These are phyloP conservation scores for Scolopax bukidnonensis DNA, from an alignment of 2,797 vertebrate genomes.

Conservation along the genomic window DNA sequence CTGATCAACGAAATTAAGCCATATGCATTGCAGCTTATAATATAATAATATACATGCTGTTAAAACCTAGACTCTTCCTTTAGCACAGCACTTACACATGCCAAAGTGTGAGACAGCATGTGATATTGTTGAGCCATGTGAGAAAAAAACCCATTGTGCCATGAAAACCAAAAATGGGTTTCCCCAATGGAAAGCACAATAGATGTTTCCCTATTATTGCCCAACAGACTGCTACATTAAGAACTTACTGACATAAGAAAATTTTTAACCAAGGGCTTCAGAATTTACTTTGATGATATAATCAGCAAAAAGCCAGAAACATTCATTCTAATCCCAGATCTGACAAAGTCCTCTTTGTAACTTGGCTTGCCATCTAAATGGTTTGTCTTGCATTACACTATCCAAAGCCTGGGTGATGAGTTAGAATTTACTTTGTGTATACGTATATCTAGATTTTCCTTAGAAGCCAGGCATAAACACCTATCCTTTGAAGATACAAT, in stretches of 20 bases:
- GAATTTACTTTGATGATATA: background rate
- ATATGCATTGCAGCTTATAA: background rate
- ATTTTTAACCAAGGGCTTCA: background rate
- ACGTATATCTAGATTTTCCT: background rate
- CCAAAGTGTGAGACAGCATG: background rate
- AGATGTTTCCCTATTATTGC: background rate
- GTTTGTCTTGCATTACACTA: background rate
- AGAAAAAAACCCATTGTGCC: background rate
- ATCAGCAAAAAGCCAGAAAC: slow-evolving; percentile 20
- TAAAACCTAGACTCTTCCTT: background rate
- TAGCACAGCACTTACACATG: background rate
- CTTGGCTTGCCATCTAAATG: background rate
- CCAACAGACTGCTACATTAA: background rate
- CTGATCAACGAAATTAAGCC: background rate
- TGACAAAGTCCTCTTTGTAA: background rate
- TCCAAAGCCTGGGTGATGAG: background rate
- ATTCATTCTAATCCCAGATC: slow-evolving; percentile 10
- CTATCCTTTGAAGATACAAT: background rate
- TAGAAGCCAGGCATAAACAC: background rate
- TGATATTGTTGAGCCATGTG: background rate
- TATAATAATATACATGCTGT: background rate
- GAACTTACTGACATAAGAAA: background rate
- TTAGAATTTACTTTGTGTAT: background rate
- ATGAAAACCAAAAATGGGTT: background rate
- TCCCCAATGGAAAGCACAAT: background rate